phyloP scores from a whole-genome alignment of 2,113 vertebrate genomes.

The Apodemus sylvaticus region DNA sequence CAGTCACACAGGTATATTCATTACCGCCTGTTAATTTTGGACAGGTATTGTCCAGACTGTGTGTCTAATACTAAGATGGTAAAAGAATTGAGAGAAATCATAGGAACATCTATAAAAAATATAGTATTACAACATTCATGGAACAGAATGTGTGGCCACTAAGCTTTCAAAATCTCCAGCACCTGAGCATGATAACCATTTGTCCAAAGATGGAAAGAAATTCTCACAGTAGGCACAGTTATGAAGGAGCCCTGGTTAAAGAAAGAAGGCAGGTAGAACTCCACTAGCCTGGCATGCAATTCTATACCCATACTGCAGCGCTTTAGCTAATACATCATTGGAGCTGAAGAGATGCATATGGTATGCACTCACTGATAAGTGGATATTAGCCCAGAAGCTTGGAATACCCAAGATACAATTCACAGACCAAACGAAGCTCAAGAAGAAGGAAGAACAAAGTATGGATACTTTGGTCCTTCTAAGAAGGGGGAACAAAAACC shows the following conservation, averaged over 20 bases:
- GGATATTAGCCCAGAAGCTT: too few species aligned
- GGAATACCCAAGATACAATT: too few species aligned
- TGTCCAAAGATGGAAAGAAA: not conserved
- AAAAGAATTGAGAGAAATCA: not conserved
- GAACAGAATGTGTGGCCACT: not conserved
- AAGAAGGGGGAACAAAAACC: too few species aligned
- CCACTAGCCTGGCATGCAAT: not conserved
- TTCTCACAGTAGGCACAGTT: not conserved
- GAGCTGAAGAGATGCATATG: not conserved
- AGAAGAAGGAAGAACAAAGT: too few species aligned
- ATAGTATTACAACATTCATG: too few species aligned
- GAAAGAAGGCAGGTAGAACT: not conserved
- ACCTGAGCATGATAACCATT: not conserved
- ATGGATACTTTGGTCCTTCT: too few species aligned
- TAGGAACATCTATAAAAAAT: not conserved
- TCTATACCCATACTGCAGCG: accelerated
- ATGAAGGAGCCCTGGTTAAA: not conserved
- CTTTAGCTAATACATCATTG: not conserved
- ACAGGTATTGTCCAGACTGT: not conserved
- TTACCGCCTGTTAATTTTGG: not conserved
- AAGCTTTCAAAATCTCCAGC: not conserved
- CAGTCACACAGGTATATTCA: not conserved
- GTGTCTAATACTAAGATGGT: not conserved
- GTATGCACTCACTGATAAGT: too few species aligned
- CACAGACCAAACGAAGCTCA: too few species aligned